Percentiles rank a stretch among this genome's conserved stretches.
Evolutionary conservation across 2,888 invertebrate genomes (phyloP).

Genomic region (Andrena camellia): DNA sequence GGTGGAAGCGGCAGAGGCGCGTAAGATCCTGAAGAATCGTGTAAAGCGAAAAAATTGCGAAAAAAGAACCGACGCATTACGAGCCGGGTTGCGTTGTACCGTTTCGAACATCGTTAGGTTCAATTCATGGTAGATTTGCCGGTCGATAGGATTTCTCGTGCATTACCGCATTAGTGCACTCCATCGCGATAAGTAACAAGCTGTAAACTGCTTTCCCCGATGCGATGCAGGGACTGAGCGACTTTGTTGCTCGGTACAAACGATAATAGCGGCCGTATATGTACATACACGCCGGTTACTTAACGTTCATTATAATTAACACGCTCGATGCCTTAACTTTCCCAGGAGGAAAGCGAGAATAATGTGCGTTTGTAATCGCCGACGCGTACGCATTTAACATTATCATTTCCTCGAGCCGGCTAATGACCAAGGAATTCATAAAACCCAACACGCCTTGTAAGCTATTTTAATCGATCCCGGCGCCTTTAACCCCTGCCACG

Average conservation of each 20-base stretch:
- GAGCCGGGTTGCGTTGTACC: constrained; percentile 37
- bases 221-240: constrained; percentile 60
- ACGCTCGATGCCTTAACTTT: constrained; percentile 83
- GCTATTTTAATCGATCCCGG: constrained; percentile 42
- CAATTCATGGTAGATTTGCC: constrained; percentile 69
- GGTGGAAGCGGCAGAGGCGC: neutral
- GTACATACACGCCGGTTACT: constrained; percentile 77
- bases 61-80: constrained; percentile 18
- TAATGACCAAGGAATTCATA: constrained; percentile 66
- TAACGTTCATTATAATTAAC: constrained; percentile 84
- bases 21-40: constrained; percentile 30
- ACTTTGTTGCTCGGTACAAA: constrained; percentile 69
- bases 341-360: constrained; percentile 84
- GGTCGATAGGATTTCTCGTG: constrained; percentile 73
- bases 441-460: constrained; percentile 42
- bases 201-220: constrained; percentile 72
- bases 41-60: constrained; percentile 18
- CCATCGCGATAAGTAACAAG: constrained; percentile 74
- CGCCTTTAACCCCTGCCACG: constrained; percentile 49
- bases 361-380: constrained; percentile 75
- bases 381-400: constrained; percentile 74
- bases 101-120: constrained; percentile 62
- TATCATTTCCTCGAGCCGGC: constrained; percentile 73
- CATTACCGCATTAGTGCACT: constrained; percentile 67
- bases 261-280: constrained; percentile 66